Evolutionary conservation across 1,140 invertebrate genomes (phyloP), one percentile per base, ranked within the genome.

Genomic region (Calliphora vicina): DNA sequence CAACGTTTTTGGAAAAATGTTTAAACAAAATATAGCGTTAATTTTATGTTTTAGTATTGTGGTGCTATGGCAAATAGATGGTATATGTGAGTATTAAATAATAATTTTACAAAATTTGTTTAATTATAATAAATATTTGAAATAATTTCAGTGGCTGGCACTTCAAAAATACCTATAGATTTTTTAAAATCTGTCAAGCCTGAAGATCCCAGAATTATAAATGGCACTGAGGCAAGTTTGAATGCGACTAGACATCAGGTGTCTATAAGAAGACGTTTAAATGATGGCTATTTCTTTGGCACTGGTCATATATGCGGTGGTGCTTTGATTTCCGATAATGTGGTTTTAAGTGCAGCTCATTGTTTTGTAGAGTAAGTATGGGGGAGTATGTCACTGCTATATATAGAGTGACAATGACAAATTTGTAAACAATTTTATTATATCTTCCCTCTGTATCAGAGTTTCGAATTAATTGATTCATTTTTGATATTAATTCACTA

Each of bases 271-370:
- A 83, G 84, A 29, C 76, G 71, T 17, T 83, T 86, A 13, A 86
- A 87, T 83, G 87, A 89, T 84, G 88, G 87, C 17, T 87, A 89
- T 23, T 88, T 83, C 82, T 89, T 85, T 71, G 89, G 89, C 1
- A 89, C 86, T 1, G 89, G 89, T 1, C 89, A 90, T 84, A 80
- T 90, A 4, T 91, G 91, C 80, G 91, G 91, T 2, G 91, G 90
- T 13, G 80, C 87, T 0, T 83, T 91, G n/a, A 91, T 91, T 80
- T 84, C 84, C 5, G 82, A 87, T 0, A 86, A 87, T 67, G 89
- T 86, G 71, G 86, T 91, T 2, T 83, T 92, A 0, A 88, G 88
- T 23, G 92, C 93, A 13, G 91, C 91, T 42, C 89, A 93, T 86
- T 92, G 92, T 29, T 90, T 93, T 85, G 85, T 88, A 27, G 85